Percentiles rank a stretch among this genome's conserved stretches.
Conservation (phyloP, 2,797 vertebrate species). For the Myotis vivesi region DNA sequence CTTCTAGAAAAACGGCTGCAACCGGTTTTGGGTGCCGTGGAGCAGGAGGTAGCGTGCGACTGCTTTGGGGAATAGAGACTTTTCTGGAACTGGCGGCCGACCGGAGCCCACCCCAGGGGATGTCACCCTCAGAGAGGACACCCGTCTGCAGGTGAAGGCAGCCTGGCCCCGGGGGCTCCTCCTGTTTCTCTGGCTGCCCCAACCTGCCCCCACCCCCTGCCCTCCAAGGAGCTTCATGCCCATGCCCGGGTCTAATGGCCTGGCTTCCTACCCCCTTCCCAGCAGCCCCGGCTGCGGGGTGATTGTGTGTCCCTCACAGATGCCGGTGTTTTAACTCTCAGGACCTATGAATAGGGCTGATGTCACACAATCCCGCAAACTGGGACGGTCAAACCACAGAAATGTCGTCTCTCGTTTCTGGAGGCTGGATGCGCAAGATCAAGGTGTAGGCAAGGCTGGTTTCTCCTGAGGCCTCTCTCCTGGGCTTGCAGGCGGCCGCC, state of each 20-base stretch:
- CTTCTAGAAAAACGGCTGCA: neutral
- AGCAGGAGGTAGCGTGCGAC: neutral
- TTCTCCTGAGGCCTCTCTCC: neutral
- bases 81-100: neutral
- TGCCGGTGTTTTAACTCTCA: neutral
- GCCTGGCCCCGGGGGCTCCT: neutral
- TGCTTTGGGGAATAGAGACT: neutral
- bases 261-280: neutral
- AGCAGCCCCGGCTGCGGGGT: neutral
- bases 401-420: neutral
- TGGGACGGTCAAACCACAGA: neutral
- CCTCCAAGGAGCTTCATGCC: neutral
- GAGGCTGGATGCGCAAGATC: neutral
- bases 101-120: accelerated
- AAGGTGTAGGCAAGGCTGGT: neutral
- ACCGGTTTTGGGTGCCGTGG: neutral
- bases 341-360: neutral
- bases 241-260: neutral
- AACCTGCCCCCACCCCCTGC: neutral
- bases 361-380: neutral
- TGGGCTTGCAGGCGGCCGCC: neutral
- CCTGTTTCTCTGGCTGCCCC: neutral
- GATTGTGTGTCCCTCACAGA: neutral
- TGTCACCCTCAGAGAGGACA: neutral
- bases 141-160: neutral